Conservation (phyloP, 2,113 vertebrate species). For the Ibidorhyncha struthersii region DNA sequence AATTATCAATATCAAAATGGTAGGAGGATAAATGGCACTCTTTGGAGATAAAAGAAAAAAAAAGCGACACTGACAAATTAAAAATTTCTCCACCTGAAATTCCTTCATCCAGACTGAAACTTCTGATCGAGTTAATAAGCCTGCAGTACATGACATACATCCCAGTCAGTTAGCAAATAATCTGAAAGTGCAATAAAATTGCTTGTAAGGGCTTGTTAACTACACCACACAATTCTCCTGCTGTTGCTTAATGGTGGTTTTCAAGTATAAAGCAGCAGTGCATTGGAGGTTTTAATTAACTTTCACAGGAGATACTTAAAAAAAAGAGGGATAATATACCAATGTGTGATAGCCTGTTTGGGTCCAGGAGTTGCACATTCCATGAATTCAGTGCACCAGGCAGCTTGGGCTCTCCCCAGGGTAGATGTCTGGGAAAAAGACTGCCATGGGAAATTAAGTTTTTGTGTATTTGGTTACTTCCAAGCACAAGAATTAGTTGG, state of each 20-base stretch:
- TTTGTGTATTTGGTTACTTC: not conserved
- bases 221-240: not conserved
- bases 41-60: not conserved
- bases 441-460: not conserved
- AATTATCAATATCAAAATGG: not conserved
- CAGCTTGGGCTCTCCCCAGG: not conserved
- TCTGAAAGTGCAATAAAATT: constrained; percentile 63
- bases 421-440: not conserved
- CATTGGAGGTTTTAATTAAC: not conserved
- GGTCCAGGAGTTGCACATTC: not conserved
- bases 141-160: constrained; percentile 69
- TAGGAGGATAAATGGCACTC: not conserved
- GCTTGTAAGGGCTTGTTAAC: constrained; percentile 52
- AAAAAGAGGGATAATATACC: not conserved
- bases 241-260: not conserved
- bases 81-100: not conserved
- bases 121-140: not conserved
- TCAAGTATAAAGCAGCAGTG: constrained; percentile 57
- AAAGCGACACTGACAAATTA: not conserved
- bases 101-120: not conserved
- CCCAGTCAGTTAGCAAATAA: constrained; percentile 76
- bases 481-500: not conserved
- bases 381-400: not conserved
- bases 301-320: not conserved
- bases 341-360: not conserved